phyloP scores from a whole-genome alignment of 1,140 invertebrate genomes.

The Brachionus koreanus region DNA sequence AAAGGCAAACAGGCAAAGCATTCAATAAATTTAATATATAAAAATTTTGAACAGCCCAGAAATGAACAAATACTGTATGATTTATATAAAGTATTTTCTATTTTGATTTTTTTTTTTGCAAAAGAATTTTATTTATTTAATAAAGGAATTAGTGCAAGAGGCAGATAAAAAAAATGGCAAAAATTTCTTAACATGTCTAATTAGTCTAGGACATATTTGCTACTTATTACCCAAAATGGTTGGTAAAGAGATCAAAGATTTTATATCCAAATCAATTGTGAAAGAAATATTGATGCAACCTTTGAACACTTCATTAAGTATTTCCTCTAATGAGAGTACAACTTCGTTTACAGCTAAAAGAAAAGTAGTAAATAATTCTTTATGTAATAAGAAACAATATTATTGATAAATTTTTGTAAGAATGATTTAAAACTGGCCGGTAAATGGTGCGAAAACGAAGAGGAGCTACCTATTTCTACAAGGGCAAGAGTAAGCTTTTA shows the following conservation, averaged over 20 bases:
- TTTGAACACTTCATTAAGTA: slow-evolving; percentile 49
- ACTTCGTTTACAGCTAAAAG: neutral
- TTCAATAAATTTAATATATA: slow-evolving; percentile 82
- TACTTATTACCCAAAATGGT: slow-evolving; percentile 78
- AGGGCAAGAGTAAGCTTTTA: slow-evolving; percentile 70
- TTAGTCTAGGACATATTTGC: slow-evolving; percentile 87
- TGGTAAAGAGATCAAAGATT: slow-evolving; percentile 81
- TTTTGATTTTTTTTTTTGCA: slow-evolving; percentile 2
- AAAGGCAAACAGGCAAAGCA: slow-evolving; percentile 93
- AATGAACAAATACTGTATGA: slow-evolving; percentile 34
- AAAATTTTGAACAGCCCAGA: slow-evolving; percentile 71
- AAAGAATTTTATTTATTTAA: neutral
- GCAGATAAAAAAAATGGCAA: slow-evolving; percentile 62
- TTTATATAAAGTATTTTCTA: neutral
- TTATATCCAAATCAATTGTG: slow-evolving; percentile 88
- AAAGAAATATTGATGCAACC: slow-evolving; percentile 88
- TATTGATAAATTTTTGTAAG: neutral
- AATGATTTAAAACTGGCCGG: slow-evolving; percentile 53
- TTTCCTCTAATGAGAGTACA: neutral
- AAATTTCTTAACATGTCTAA: slow-evolving; percentile 83
- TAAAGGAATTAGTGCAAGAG: slow-evolving; percentile 52
- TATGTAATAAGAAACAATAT: neutral
- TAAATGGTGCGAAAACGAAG: slow-evolving; percentile 78
- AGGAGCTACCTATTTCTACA: slow-evolving; percentile 81
- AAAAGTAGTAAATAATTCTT: neutral